Percentiles rank a stretch among this genome's conserved stretches.
These are phyloP conservation scores for Mythimna ferrago DNA, from an alignment of 2,888 invertebrate species.

Conservation along the genomic window DNA sequence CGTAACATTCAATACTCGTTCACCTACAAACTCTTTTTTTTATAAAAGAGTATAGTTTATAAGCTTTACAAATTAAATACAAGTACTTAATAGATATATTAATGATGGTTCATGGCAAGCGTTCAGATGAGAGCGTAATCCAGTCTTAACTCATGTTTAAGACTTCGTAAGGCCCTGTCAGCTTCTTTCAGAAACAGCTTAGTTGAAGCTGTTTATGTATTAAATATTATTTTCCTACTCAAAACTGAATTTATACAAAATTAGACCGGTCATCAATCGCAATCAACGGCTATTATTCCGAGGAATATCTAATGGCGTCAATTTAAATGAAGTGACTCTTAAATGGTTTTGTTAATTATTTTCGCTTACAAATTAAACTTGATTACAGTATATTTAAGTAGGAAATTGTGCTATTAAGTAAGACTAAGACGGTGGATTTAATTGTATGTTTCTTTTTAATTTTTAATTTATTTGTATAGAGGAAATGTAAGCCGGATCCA, in stretches of 20 bases:
- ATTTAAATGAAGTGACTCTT: slow-evolving; percentile 42
- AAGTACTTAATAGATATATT: slow-evolving; percentile 36
- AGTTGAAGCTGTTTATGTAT: not conserved
- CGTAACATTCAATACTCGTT: slow-evolving; percentile 32
- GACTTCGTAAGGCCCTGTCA: slow-evolving; percentile 19
- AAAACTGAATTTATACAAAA: slow-evolving; percentile 8
- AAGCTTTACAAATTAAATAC: slow-evolving; percentile 30
- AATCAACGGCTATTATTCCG: slow-evolving; percentile 39
- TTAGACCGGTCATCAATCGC: slow-evolving; percentile 28
- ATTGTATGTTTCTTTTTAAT: not conserved
- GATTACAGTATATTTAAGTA: slow-evolving; percentile 12
- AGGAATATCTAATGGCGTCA: slow-evolving; percentile 25
- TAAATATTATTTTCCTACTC: slow-evolving; percentile 9
- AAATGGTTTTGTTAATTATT: slow-evolving; percentile 42
- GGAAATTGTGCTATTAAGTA: slow-evolving; percentile 9
- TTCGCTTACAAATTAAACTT: slow-evolving; percentile 42
- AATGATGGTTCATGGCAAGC: slow-evolving; percentile 35
- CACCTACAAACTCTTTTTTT: not conserved
- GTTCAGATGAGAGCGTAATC: slow-evolving; percentile 47
- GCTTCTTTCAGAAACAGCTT: slow-evolving; percentile 11
- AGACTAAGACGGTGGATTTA: not conserved
- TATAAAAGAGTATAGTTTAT: not conserved
- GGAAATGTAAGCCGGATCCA: not conserved
- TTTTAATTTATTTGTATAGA: not conserved
- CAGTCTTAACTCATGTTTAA: slow-evolving; percentile 31